Percentiles rank a stretch among this genome's conserved stretches.
These are phyloP conservation scores for Ecdyonurus torrentis DNA, from an alignment of 2,888 invertebrate species.

Conservation along the genomic window DNA sequence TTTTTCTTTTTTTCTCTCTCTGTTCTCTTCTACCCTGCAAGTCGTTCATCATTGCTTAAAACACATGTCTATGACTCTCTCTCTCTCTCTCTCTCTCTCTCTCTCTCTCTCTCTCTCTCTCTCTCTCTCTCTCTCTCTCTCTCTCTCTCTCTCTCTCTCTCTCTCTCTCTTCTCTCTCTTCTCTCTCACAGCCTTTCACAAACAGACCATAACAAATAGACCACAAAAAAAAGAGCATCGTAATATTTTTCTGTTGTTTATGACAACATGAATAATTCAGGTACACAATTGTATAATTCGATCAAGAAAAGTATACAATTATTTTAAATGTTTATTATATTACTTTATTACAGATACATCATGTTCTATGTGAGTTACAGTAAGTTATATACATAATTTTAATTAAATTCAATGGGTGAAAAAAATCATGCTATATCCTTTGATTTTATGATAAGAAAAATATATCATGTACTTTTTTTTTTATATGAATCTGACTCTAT, in stretches of 20 bases:
- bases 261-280: background rate
- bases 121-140: too few relatives aligned
- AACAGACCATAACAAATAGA: background rate
- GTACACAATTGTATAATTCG: background rate
- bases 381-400: too few relatives aligned
- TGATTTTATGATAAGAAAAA: too few relatives aligned
- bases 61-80: background rate
- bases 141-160: too few relatives aligned
- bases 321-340: too few relatives aligned
- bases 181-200: background rate
- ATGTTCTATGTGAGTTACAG: too few relatives aligned
- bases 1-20: background rate
- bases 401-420: too few relatives aligned
- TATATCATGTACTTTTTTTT: background rate
- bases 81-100: too few relatives aligned
- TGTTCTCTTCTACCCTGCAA: background rate
- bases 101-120: too few relatives aligned
- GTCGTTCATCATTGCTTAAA: background rate
- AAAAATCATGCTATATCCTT: too few relatives aligned
- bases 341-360: too few relatives aligned
- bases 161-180: background rate
- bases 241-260: background rate
- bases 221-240: background rate
- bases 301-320: too few relatives aligned
- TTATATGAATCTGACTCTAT: background rate